Evolutionary conservation across 2,888 invertebrate genomes (phyloP), one percentile per base, ranked within the genome.

Genomic region (Mesopsocus fuscifrons): DNA sequence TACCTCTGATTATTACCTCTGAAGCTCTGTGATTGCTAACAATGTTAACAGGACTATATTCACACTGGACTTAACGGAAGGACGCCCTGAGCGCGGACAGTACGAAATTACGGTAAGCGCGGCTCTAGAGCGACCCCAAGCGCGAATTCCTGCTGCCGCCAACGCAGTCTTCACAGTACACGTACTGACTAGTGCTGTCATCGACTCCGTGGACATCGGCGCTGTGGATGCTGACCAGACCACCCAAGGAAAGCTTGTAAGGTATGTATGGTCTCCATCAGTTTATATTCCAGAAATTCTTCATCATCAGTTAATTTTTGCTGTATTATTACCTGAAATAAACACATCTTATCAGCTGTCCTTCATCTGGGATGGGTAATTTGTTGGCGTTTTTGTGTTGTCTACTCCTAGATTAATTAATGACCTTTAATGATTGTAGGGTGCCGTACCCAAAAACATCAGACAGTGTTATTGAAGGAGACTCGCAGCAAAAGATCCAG

Each of bases 211-310:
- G 40, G 91, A 94, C 59, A 68, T 95, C 40, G 88, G 89, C 3
- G 72, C 92, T 16, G 82, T 79, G 2, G 94, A 95, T 59, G 76
- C 84, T 3, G 94, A 95, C 60, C 87, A 91, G 48, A 78, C 81
- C 2, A 79, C 84, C 18, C 77, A 82, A 44, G 76, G 85, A 1
- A 81, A 80, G 58, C 63, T 85, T 44, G 73, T 62, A 45, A 66
- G 64, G 71, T 72, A 57, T 59, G 59, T 51, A 23, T 16, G 33
- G 35, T 17, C n/a, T 5, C n/a, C 2, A 34, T 2, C n/a, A n/a
- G n/a, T n/a, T n/a, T n/a, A n/a, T n/a, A n/a, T 17, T 11, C 17
- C 30, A 20, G 35, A 11, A 13, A 13, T 41, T 41, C 3, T 41
- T 11, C 41, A 35, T 15, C 2, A 8, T 40, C 23, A n/a, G 21